These are phyloP conservation scores for Porites australiensis DNA, from an alignment of 64 coral and sea anemone genomes.

Conservation along the genomic window DNA sequence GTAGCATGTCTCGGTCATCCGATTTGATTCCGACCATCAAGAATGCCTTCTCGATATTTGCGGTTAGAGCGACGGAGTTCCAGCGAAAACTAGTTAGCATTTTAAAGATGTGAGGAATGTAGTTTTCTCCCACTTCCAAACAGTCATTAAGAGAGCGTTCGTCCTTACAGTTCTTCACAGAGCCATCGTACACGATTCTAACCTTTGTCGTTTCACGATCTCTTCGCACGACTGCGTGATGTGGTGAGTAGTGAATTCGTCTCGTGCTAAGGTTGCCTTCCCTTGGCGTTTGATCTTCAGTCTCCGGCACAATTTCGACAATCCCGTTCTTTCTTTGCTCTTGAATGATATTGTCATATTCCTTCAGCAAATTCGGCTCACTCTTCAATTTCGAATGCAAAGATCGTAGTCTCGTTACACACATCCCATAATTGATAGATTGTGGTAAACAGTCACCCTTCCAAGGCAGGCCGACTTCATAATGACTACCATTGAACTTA, in stretches of 20 bases:
- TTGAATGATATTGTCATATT: slow-evolving; percentile 56
- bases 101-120: background rate
- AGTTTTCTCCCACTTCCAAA: slow-evolving; percentile 13
- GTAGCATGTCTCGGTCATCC: slow-evolving; percentile 8
- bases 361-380: background rate
- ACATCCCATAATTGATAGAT: slow-evolving; percentile 54
- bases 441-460: slow-evolving; percentile 49
- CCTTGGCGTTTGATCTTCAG: no score
- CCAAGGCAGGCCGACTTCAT: slow-evolving; percentile 64
- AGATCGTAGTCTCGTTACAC: slow-evolving; percentile 36
- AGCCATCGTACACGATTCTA: slow-evolving; percentile 79
- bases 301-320: background rate
- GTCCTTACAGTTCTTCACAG: slow-evolving; percentile 35
- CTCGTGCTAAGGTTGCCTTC: background rate
- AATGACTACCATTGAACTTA: slow-evolving; percentile 51
- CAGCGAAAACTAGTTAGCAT: background rate
- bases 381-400: background rate
- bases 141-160: slow-evolving; percentile 39
- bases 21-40: background rate
- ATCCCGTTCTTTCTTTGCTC: slow-evolving; percentile 26
- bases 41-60: slow-evolving; percentile 51
- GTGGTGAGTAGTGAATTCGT: slow-evolving; percentile 29
- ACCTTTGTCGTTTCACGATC: slow-evolving; percentile 72
- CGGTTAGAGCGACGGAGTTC: background rate
- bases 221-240: slow-evolving; percentile 72